Percentiles rank a stretch among this genome's conserved stretches.
Conservation (phyloP, 2,113 vertebrate species). For the Oryzias curvinotus region DNA sequence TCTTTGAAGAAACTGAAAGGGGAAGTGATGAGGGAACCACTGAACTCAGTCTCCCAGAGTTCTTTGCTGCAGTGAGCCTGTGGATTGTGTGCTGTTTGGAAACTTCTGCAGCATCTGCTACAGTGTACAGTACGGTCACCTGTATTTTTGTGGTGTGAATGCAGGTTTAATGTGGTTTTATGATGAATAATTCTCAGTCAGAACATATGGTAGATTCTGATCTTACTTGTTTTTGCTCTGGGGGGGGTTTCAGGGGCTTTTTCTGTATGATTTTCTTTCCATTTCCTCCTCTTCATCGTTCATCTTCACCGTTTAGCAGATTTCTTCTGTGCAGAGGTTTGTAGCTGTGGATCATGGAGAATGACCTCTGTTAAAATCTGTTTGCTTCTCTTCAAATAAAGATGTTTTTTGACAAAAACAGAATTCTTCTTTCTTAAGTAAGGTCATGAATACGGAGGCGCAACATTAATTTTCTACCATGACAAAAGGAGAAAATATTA, state of each 20-base stretch:
- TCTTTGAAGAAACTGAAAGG: conserved; percentile 5
- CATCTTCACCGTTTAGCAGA: no score
- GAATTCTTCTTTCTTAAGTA: no score
- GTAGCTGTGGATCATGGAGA: no score
- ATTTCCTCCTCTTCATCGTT: no score
- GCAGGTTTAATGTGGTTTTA: conserved; percentile 50
- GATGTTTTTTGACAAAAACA: no score
- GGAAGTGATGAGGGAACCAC: conserved; percentile 40
- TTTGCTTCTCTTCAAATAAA: no score
- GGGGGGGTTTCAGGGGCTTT: conserved; percentile 6
- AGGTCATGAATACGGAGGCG: no score
- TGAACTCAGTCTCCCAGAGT: conserved; percentile 69
- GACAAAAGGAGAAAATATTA: no score
- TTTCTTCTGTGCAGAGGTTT: no score
- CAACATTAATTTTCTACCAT: no score
- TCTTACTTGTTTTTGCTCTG: conserved; percentile 20
- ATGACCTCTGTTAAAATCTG: no score
- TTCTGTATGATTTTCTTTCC: neutral
- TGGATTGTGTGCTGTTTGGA: conserved; percentile 34
- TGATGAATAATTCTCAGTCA: conserved; percentile 43
- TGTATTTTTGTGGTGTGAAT: conserved; percentile 54
- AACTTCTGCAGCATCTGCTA: conserved; percentile 24
- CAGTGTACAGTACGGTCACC: conserved; percentile 35
- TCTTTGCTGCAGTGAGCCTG: conserved; percentile 72
- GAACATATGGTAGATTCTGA: conserved; percentile 33